A percentile compares a stretch with the other conserved stretches of the same genome.
Evolutionary conservation across 2,888 invertebrate genomes (phyloP).

Genomic region (Eupithecia subfuscata): DNA sequence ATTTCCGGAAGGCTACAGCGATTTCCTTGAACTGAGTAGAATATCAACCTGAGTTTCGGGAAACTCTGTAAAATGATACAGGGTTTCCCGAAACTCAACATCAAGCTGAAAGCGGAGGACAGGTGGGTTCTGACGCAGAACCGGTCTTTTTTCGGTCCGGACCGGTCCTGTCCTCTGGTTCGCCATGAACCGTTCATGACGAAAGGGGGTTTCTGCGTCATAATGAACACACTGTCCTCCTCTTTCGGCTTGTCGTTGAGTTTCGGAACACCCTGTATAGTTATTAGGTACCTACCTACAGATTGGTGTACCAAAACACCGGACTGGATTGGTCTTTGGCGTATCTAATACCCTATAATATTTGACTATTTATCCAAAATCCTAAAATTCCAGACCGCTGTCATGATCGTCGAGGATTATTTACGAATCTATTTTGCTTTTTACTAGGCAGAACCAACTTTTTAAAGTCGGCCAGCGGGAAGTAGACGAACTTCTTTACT

Average conservation of each 20-base stretch:
- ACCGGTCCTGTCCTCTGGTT: too few relatives aligned
- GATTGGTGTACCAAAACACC: background rate
- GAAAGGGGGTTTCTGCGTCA: too few relatives aligned
- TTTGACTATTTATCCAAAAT: constrained; percentile 1
- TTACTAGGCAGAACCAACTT: background rate
- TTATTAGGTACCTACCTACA: background rate
- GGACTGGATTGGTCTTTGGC: background rate
- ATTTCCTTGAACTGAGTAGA: background rate
- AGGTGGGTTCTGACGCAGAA: too few relatives aligned
- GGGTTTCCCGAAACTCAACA: background rate
- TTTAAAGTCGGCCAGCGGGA: background rate
- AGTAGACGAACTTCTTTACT: background rate
- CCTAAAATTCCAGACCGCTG: background rate
- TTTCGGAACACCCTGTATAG: background rate
- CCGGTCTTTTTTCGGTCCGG: too few relatives aligned
- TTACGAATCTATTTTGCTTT: background rate
- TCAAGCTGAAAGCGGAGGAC: background rate
- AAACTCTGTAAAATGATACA: too few relatives aligned
- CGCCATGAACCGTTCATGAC: too few relatives aligned
- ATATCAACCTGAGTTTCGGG: too few relatives aligned
- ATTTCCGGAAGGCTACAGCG: too few relatives aligned
- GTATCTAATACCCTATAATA: background rate
- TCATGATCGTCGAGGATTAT: background rate
- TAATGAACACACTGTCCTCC: too few relatives aligned
- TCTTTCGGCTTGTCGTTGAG: too few relatives aligned